Conservation (phyloP, 1,140 invertebrate species). For the Dryas iulia region DNA sequence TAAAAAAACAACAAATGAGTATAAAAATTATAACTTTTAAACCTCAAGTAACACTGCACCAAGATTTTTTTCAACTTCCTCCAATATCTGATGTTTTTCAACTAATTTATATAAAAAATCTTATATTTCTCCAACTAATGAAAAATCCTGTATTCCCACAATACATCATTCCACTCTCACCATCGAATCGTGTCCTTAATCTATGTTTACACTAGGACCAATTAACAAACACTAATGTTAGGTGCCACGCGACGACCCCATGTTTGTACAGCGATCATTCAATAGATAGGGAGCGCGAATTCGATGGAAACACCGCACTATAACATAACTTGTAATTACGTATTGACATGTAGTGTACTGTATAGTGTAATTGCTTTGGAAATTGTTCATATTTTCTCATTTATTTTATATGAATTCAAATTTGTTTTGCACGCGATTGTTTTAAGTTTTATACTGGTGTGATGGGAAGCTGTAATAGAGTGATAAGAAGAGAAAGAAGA, state of each 20-base stretch:
- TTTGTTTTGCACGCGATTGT: too few species aligned
- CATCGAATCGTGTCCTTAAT: slow-evolving; percentile 21
- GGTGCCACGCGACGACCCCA: slow-evolving; percentile 22
- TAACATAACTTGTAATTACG: slow-evolving; percentile 18
- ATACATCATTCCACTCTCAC: neutral
- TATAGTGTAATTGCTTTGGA: slow-evolving; percentile 8
- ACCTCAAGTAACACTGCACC: too few species aligned
- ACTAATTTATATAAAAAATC: too few species aligned
- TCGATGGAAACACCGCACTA: slow-evolving; percentile 26
- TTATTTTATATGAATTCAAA: too few species aligned
- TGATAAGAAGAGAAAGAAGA: too few species aligned
- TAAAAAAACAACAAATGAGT: too few species aligned
- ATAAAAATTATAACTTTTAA: too few species aligned
- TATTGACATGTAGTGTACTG: slow-evolving; percentile 2
- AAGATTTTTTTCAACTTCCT: too few species aligned
- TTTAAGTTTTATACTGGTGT: too few species aligned
- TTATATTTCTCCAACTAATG: too few species aligned
- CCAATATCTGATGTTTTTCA: too few species aligned
- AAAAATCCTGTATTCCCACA: neutral
- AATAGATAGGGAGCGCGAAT: slow-evolving; percentile 32
- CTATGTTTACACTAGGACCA: slow-evolving; percentile 31
- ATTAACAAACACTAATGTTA: slow-evolving; percentile 23
- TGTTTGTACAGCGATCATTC: slow-evolving; percentile 31
- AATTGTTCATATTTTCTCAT: neutral
- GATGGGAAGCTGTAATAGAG: too few species aligned